Conservation (phyloP, 2,797 vertebrate genomes). For the Micrastur ruficollis region DNA sequence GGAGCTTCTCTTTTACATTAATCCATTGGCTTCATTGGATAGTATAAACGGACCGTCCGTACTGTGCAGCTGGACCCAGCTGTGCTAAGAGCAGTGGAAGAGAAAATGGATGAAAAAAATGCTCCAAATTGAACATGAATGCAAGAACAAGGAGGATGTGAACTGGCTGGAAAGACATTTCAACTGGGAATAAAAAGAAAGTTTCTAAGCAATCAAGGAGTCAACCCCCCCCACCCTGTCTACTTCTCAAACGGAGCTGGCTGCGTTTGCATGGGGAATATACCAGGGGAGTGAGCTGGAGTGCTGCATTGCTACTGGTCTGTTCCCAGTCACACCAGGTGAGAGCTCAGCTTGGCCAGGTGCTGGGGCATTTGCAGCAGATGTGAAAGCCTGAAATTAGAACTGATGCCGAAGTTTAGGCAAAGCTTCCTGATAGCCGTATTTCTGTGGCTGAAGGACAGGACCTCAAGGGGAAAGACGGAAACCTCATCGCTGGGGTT, state of each 20-base stretch:
- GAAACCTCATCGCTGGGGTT: background rate
- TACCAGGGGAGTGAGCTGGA: background rate
- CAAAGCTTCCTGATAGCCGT: background rate
- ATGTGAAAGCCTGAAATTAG: background rate
- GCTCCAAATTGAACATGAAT: background rate
- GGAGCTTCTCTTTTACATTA: background rate
- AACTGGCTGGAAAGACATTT: background rate
- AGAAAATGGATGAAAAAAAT: background rate
- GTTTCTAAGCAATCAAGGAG: background rate
- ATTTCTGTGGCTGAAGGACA: background rate
- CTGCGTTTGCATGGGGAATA: accelerated
- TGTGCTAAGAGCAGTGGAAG: background rate
- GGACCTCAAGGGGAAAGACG: background rate
- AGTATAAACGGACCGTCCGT: background rate
- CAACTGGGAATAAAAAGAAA: background rate
- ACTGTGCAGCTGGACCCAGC: background rate
- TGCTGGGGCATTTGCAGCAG: background rate
- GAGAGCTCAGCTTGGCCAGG: background rate
- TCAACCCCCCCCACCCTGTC: background rate
- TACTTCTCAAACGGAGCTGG: background rate
- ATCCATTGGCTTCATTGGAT: background rate
- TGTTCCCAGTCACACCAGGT: background rate
- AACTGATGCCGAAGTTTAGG: background rate
- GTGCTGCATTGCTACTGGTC: background rate
- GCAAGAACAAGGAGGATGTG: background rate